These are phyloP conservation scores for Eulemur macaco DNA, from an alignment of 2,113 vertebrate species.

Conservation along the genomic window DNA sequence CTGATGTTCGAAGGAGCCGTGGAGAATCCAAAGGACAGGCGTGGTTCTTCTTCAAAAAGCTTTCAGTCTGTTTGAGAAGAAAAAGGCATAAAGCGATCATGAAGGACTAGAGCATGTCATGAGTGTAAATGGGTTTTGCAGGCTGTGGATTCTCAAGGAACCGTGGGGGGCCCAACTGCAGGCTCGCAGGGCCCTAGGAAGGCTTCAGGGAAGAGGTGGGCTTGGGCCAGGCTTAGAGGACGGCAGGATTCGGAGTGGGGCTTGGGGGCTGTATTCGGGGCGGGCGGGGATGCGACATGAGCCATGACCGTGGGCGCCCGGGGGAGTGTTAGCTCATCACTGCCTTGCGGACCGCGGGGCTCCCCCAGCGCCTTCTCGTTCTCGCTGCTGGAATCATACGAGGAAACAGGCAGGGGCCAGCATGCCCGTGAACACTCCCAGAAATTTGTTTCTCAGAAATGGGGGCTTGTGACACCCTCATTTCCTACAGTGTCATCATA, in stretches of 20 bases:
- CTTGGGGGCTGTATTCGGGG: too few species aligned
- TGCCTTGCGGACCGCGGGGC: neutral
- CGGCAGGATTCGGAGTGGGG: neutral
- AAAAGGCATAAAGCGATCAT: neutral
- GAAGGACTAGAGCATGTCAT: rapidly evolving
- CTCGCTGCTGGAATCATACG: neutral
- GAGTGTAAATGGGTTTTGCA: neutral
- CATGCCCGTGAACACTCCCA: rapidly evolving
- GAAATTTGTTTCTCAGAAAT: neutral
- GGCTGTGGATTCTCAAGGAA: neutral
- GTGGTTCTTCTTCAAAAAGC: neutral
- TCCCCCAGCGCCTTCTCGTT: neutral
- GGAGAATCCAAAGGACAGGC: neutral
- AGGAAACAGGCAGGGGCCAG: neutral
- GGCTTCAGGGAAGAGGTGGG: neutral
- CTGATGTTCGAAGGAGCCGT: neutral
- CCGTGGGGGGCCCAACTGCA: neutral
- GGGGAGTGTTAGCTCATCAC: neutral
- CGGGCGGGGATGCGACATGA: rapidly evolving
- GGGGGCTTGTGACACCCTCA: neutral
- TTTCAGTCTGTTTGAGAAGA: neutral
- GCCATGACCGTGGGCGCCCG: neutral
- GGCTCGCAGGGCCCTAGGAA: neutral
- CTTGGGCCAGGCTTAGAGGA: neutral
- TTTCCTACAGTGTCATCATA: neutral